Conservation (phyloP, 2,797 vertebrate genomes). For the Vireo griseus region DNA sequence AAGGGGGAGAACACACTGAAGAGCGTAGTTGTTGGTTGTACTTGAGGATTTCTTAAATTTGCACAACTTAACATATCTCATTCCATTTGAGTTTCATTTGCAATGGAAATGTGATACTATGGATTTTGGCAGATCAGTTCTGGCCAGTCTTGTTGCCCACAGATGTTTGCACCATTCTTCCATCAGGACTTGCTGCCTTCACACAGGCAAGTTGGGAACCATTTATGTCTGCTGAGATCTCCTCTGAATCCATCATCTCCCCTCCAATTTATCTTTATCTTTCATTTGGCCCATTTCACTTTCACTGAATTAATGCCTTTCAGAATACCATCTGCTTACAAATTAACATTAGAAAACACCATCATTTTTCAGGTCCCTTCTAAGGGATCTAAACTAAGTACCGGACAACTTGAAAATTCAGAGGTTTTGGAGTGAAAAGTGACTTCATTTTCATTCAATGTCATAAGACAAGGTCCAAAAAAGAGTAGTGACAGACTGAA, state of each 20-base stretch:
- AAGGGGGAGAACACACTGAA: background rate
- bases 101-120: background rate
- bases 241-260: background rate
- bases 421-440: background rate
- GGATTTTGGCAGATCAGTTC: background rate
- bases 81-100: background rate
- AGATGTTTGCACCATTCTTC: background rate
- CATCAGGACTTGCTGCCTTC: background rate
- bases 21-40: background rate
- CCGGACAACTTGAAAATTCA: background rate
- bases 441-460: background rate
- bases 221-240: background rate
- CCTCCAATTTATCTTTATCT: background rate
- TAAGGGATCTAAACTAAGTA: background rate
- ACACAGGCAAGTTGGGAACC: background rate
- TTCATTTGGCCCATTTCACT: background rate
- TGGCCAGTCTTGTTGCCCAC: background rate
- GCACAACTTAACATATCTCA: background rate
- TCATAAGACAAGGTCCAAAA: background rate
- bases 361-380: background rate
- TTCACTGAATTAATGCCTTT: background rate
- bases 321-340: background rate
- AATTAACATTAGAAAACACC: background rate
- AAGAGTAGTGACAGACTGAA: background rate
- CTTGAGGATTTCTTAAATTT: background rate